Evolutionary conservation across 2,113 vertebrate genomes (phyloP).

Genomic region (Syrmaticus mikado): DNA sequence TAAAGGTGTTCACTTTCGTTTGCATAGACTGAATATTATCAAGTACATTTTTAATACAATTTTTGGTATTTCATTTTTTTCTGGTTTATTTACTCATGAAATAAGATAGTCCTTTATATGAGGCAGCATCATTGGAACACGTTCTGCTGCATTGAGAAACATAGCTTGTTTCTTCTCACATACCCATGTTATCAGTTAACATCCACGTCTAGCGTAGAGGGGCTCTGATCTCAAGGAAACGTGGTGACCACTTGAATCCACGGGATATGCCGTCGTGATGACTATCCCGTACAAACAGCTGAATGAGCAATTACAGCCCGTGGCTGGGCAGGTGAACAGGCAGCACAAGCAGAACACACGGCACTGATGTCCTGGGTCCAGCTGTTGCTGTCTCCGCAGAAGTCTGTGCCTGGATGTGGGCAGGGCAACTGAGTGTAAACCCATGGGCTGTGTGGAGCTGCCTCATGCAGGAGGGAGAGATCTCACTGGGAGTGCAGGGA

Average conservation of each 20-base stretch:
- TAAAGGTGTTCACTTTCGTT: not conserved
- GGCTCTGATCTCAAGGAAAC: not conserved
- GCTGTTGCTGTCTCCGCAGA: accelerated
- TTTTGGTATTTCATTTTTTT: not conserved
- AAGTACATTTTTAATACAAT: not conserved
- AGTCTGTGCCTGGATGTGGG: not conserved
- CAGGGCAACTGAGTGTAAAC: not conserved
- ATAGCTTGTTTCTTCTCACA: not conserved
- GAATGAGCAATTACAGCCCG: not conserved
- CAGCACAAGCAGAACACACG: accelerated
- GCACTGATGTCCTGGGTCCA: accelerated
- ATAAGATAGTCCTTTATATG: not conserved
- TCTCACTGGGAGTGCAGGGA: not conserved
- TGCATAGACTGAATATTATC: not conserved
- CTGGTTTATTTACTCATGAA: not conserved
- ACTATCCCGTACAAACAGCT: not conserved
- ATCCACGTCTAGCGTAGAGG: accelerated
- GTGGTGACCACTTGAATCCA: accelerated
- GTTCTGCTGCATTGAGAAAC: not conserved
- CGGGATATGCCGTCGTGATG: accelerated
- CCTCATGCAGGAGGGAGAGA: no score
- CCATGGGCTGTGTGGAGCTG: not conserved
- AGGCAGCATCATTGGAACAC: not conserved
- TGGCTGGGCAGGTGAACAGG: accelerated
- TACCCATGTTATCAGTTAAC: no score